phyloP scores from a whole-genome alignment of 2,888 invertebrate genomes.

The Nemotelus pantherinus region DNA sequence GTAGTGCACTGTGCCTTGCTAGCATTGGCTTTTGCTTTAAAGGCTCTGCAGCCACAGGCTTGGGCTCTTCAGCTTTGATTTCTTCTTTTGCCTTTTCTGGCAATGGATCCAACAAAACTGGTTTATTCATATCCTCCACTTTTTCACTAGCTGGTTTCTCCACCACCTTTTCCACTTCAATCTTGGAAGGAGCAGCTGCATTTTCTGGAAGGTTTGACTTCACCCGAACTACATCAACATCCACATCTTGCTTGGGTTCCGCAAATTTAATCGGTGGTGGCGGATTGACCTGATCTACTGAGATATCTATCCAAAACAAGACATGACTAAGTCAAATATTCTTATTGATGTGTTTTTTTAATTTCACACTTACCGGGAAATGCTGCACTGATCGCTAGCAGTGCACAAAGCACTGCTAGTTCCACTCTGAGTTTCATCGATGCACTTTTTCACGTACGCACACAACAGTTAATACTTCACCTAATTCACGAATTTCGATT shows the following conservation, averaged over 20 bases:
- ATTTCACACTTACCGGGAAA: constrained; percentile 7
- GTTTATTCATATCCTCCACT: neutral
- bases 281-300: constrained; percentile 29
- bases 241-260: neutral
- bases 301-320: constrained; percentile 6
- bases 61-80: neutral
- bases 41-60: neutral
- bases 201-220: constrained; percentile 1
- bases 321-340: neutral
- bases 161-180: neutral
- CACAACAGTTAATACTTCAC: neutral
- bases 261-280: constrained; percentile 9
- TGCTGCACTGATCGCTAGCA: constrained; percentile 33
- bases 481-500: constrained; percentile 5
- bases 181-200: neutral
- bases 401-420: constrained; percentile 31
- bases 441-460: neutral
- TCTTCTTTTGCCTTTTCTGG: neutral
- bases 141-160: neutral
- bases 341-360: neutral
- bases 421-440: constrained; percentile 28
- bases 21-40: too few species aligned
- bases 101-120: neutral
- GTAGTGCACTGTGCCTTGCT: too few species aligned
- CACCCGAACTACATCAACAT: neutral